These are phyloP conservation scores for Picathartes gymnocephalus DNA, from an alignment of 2,113 vertebrate species.

Conservation along the genomic window DNA sequence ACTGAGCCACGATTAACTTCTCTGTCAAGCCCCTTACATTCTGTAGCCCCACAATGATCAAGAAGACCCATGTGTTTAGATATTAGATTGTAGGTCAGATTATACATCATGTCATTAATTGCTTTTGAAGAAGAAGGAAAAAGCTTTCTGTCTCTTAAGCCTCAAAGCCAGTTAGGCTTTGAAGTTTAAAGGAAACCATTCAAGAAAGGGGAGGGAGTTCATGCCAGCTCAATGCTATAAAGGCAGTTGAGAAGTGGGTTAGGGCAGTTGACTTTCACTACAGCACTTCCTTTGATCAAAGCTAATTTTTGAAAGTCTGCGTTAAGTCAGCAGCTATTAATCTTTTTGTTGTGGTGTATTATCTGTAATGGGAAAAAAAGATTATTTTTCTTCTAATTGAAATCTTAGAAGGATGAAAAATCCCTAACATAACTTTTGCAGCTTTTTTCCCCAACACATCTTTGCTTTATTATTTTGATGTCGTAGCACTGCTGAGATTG, in stretches of 20 bases:
- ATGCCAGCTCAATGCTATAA: neutral
- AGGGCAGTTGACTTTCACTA: neutral
- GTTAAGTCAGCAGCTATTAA: conserved; percentile 4
- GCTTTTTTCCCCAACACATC: neutral
- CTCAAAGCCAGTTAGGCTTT: conserved; percentile 32
- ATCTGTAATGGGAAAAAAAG: neutral
- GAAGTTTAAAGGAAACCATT: conserved; percentile 44
- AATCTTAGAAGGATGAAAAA: neutral
- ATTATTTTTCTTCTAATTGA: conserved; percentile 16
- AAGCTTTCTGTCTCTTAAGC: conserved; percentile 6
- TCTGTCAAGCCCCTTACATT: neutral
- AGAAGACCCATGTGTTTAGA: neutral
- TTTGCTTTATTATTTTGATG: neutral
- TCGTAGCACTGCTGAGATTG: neutral
- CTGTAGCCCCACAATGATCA: neutral
- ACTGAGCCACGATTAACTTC: neutral
- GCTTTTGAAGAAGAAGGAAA: conserved; percentile 35
- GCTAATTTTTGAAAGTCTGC: conserved; percentile 2
- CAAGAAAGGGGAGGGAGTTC: neutral
- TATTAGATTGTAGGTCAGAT: conserved; percentile 23
- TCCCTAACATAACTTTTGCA: neutral
- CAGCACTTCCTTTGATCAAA: conserved; percentile 35
- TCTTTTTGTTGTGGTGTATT: conserved; percentile 23
- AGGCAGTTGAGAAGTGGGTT: conserved; percentile 1
- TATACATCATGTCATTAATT: conserved; percentile 5